Evolutionary conservation across 1,140 invertebrate species (phyloP), one percentile per base, ranked within the genome.

Genomic region (Hesperophylax magnus): DNA sequence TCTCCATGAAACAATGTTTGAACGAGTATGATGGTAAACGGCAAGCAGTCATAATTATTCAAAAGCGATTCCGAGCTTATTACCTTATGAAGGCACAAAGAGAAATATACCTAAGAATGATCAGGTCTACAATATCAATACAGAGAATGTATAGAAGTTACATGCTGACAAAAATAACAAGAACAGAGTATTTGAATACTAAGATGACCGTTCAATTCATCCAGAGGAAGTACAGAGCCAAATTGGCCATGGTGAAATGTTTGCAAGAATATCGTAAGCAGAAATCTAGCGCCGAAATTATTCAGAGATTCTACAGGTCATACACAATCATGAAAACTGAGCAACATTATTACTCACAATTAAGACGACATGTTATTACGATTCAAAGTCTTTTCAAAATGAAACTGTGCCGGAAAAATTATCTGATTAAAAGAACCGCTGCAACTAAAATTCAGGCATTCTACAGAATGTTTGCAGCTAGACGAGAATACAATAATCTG

Each of bases 231-330:
- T 85, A 84, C 58, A 83, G 83, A 77, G 84, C 84, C 4, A 86
- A 84, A 71, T 22, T 61, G 39, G 39, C 39, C 6, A 67, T 63
- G 24, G 31, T 75, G 27, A 81, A 24, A 27, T 76, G 58, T 72
- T 72, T 77, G 84, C 78, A 61, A 53, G 56, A 80, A 53, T 84
- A 53, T 89, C 81, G 72, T 72, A 31, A 81, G 53, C 78, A 90
- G 0, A 88, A 84, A 77, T 81, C 76, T 3, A 81, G 87, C 22
- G 85, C 86, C 0, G 77, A 91, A 0, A 82, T 79, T 6, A 86
- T 93, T 8, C 92, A 92, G 78, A 88, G 87, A 54, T 84, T 85
- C 24, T 93, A 89, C 84, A 89, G 88, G 84, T 89, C 89, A 0
- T 85, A 88, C 60, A 77, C 24, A 24, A 77, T 86, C 52, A 86